phyloP scores from a whole-genome alignment of 2,888 invertebrate genomes.

The Flexamia atlantica region DNA sequence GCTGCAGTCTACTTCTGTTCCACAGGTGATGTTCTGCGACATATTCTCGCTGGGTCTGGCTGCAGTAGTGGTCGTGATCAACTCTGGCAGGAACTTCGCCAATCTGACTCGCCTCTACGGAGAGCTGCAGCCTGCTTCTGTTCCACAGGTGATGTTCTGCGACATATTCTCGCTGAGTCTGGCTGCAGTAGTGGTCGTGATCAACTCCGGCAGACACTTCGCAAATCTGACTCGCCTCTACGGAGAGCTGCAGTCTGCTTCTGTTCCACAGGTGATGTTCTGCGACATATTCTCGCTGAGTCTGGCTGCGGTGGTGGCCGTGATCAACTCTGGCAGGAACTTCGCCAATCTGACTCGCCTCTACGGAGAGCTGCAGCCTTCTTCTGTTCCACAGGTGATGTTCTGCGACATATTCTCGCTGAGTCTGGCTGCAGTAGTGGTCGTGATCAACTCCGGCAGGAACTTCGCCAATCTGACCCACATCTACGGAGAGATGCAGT shows the following conservation, averaged over 20 bases:
- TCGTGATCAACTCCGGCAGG: constrained; percentile 26
- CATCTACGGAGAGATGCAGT: constrained; percentile 32
- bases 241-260: constrained; percentile 29
- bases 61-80: constrained; percentile 32
- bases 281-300: constrained; percentile 35
- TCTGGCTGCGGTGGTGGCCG: constrained; percentile 33
- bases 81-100: constrained; percentile 7
- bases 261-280: neutral
- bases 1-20: neutral
- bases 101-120: neutral
- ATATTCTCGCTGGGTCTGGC: constrained; percentile 12
- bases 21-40: constrained; percentile 25
- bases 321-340: constrained; percentile 16
- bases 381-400: constrained; percentile 10
- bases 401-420: constrained; percentile 29
- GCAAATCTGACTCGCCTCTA: neutral
- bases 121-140: neutral
- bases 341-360: constrained; percentile 1
- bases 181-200: constrained; percentile 34
- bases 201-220: constrained; percentile 22
- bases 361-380: constrained; percentile 33
- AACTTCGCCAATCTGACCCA: neutral
- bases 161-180: constrained; percentile 28
- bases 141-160: constrained; percentile 12
- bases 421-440: constrained; percentile 19